Conservation (phyloP, 37 sponge, comb jelly and placozoan genomes). For the Hormiphora californensis region DNA sequence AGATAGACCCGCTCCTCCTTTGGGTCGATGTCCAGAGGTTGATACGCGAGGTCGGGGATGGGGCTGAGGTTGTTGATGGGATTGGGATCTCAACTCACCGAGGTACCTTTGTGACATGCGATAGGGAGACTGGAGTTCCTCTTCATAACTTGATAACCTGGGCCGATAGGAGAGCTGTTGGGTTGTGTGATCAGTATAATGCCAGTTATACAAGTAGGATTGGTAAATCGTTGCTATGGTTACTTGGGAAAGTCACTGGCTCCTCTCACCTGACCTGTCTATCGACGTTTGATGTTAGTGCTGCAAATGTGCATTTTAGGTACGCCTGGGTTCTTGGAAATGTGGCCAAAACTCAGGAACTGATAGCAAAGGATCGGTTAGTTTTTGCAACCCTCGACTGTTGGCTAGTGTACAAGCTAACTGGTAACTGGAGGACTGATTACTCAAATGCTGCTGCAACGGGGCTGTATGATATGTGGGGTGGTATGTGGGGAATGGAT, state of each 20-base stretch:
- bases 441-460: constrained; percentile 49
- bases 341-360: not conserved
- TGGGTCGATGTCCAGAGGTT: not conserved
- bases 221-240: not conserved
- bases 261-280: constrained; percentile 5
- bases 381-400: constrained; percentile 16
- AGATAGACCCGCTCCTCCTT: not conserved
- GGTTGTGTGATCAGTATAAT: constrained; percentile 7
- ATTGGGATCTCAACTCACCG: constrained; percentile 26
- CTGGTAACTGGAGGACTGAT: not conserved
- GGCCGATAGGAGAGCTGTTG: not conserved
- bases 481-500: too few species aligned
- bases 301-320: not conserved
- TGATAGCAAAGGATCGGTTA: not conserved
- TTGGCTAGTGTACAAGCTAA: constrained; percentile 18
- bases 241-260: not conserved
- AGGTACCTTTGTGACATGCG: constrained; percentile 1
- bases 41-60: not conserved
- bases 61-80: not conserved
- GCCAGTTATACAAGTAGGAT: not conserved
- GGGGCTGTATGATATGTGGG: constrained; percentile 33
- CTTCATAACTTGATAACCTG: constrained; percentile 37
- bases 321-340: constrained; percentile 22
- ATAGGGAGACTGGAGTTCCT: not conserved
- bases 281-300: not conserved